Percentiles rank a stretch among this genome's conserved stretches.
phyloP scores from a whole-genome alignment of 2,113 vertebrate genomes.

The Sterrhoptilus dennistouni region DNA sequence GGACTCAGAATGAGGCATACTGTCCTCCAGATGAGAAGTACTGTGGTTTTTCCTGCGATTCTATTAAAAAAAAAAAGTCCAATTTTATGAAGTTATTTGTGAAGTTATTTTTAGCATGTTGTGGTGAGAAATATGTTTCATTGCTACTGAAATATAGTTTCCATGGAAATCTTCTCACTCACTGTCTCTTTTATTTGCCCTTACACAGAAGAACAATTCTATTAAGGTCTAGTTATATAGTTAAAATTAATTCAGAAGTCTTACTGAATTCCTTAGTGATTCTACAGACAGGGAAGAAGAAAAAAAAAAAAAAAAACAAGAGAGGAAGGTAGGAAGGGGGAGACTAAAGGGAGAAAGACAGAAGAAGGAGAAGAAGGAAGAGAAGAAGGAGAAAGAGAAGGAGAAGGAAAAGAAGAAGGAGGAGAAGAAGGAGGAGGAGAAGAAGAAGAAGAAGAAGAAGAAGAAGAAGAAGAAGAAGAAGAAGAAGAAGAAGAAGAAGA shows the following conservation, averaged over 20 bases:
- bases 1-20: neutral
- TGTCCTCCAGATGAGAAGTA: neutral
- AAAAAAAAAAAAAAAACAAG: neutral
- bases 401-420: neutral
- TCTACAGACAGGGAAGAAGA: neutral
- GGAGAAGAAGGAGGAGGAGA: neutral
- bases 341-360: neutral
- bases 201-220: neutral
- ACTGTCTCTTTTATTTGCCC: neutral
- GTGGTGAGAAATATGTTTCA: slow-evolving; percentile 11
- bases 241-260: neutral
- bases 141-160: slow-evolving; percentile 40
- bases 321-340: neutral
- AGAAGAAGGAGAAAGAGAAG: neutral
- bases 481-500: no score
- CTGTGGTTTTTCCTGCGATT: neutral
- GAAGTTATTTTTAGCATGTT: slow-evolving; percentile 16
- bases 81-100: slow-evolving; percentile 17
- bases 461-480: neutral
- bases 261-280: neutral
- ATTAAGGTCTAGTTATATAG: neutral
- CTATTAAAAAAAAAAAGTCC: neutral
- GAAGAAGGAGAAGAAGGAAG: neutral
- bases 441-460: neutral
- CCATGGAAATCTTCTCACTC: slow-evolving; percentile 54